These are phyloP conservation scores for Magallana ariakensis DNA, from an alignment of 1,140 invertebrate genomes.

Conservation along the genomic window DNA sequence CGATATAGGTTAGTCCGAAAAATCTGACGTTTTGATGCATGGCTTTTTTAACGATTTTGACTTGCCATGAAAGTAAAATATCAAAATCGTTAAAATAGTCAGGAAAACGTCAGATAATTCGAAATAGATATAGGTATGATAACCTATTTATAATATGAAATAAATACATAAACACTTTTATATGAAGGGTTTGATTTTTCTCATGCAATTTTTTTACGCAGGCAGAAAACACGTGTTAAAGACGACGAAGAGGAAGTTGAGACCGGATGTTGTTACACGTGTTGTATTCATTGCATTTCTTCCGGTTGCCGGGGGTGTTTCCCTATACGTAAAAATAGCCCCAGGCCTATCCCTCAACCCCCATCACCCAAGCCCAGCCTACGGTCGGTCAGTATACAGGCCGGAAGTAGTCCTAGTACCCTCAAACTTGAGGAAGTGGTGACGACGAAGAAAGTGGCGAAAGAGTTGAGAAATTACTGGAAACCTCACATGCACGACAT, in stretches of 20 bases:
- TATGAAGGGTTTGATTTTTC: too few relatives aligned
- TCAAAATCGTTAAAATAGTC: too few relatives aligned
- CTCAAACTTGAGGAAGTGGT: neutral
- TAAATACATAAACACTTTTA: too few relatives aligned
- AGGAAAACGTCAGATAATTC: too few relatives aligned
- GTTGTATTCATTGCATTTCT: constrained; percentile 2
- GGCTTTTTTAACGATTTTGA: too few relatives aligned
- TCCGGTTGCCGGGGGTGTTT: neutral
- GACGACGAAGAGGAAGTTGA: constrained; percentile 25
- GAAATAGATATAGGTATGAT: too few relatives aligned
- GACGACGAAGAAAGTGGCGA: neutral
- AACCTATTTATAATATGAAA: too few relatives aligned
- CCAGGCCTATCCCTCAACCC: neutral
- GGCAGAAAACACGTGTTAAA: neutral
- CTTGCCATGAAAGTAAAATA: too few relatives aligned
- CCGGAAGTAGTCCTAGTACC: neutral
- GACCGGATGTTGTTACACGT: constrained; percentile 31
- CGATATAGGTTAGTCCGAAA: too few relatives aligned
- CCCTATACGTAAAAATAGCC: neutral
- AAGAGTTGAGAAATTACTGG: constrained; percentile 10
- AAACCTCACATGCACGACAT: neutral
- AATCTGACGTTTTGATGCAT: too few relatives aligned
- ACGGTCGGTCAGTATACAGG: neutral
- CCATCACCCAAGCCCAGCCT: neutral
- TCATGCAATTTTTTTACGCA: neutral